phyloP scores from a whole-genome alignment of 2,888 invertebrate species.

The Drosophila cyrtoloma region DNA sequence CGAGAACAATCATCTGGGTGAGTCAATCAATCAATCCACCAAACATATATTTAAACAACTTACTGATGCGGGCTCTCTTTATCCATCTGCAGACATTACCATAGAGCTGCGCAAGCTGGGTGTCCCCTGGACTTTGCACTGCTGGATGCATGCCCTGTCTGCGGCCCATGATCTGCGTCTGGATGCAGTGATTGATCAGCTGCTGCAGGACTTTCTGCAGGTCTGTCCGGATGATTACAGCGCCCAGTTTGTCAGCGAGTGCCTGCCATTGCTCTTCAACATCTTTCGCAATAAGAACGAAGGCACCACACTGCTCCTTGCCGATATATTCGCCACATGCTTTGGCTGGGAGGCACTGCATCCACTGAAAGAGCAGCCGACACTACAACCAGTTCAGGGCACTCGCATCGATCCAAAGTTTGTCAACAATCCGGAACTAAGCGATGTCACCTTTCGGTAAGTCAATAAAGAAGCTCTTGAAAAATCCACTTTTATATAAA shows the following conservation, averaged over 20 bases:
- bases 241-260: constrained; percentile 95
- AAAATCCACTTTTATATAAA: not conserved
- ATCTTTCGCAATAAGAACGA: constrained; percentile 97
- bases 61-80: not conserved
- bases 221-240: constrained; percentile 96
- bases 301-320: constrained; percentile 93
- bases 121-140: constrained; percentile 96
- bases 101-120: constrained; percentile 94
- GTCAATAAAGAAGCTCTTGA: not conserved
- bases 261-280: constrained; percentile 94
- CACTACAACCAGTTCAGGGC: constrained; percentile 87
- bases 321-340: constrained; percentile 95
- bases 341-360: constrained; percentile 95
- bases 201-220: constrained; percentile 95
- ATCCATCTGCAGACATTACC: constrained; percentile 89
- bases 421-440: constrained; percentile 96
- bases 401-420: constrained; percentile 96
- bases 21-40: constrained; percentile 23
- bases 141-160: constrained; percentile 95
- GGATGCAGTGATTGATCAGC: constrained; percentile 94
- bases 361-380: constrained; percentile 89
- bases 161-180: constrained; percentile 94
- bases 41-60: no score
- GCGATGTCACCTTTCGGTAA: constrained; percentile 94
- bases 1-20: constrained; percentile 94